Evolutionary conservation across 2,797 vertebrate genomes (phyloP).

Genomic region (Rhynchotus rufescens): DNA sequence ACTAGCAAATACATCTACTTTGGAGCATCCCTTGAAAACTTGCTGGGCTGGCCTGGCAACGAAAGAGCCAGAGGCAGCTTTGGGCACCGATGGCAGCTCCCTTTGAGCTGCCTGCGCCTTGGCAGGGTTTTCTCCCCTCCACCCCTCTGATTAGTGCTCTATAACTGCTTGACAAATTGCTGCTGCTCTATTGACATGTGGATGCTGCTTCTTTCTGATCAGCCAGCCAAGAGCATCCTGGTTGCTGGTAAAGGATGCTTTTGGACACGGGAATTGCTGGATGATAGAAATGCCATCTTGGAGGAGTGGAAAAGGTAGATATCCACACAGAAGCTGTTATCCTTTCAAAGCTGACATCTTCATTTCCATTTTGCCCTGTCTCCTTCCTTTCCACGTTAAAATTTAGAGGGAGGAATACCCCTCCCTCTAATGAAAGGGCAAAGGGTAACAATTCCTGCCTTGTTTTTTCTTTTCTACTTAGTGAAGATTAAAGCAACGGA

Average conservation of each 20-base stretch:
- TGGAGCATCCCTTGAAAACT: not conserved
- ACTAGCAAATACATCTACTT: not conserved
- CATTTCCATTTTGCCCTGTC: not conserved
- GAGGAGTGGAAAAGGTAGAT: not conserved
- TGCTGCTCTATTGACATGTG: conserved; percentile 43
- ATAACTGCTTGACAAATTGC: conserved; percentile 49
- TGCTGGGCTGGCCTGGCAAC: not conserved
- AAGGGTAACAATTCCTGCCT: not conserved
- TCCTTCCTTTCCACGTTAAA: not conserved
- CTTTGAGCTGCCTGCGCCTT: conserved; percentile 22
- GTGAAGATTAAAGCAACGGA: not conserved
- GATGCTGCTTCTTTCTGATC: not conserved
- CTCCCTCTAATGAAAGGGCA: conserved; percentile 16
- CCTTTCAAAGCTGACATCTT: not conserved
- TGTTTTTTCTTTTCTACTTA: not conserved
- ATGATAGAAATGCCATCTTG: not conserved
- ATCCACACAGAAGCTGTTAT: not conserved
- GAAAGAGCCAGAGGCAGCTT: not conserved
- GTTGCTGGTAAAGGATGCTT: not conserved
- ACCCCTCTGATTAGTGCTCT: conserved; percentile 36
- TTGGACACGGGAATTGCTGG: not conserved
- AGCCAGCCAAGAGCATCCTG: conserved; percentile 20
- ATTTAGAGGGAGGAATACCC: not conserved
- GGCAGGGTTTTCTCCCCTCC: not conserved
- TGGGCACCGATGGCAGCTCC: not conserved